Percentiles rank a stretch among this genome's conserved stretches.
phyloP scores from a whole-genome alignment of 2,797 vertebrate genomes.

The Spinus olivaceus region DNA sequence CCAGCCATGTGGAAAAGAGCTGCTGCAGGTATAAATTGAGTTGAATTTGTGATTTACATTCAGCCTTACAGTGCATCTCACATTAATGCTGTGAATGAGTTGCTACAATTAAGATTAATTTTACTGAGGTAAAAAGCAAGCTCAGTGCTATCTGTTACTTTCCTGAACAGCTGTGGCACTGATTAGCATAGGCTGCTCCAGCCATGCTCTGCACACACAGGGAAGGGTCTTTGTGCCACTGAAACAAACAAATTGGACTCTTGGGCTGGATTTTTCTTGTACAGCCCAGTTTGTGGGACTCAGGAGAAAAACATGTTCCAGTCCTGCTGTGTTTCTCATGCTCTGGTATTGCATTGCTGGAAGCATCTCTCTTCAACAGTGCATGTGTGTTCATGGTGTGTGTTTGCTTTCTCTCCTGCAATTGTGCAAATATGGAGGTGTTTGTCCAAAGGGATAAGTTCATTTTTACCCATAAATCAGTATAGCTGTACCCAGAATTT shows the following conservation, averaged over 20 bases:
- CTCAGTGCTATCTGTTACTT: slow-evolving; percentile 22
- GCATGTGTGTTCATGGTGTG: rapidly evolving
- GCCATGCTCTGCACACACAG: background rate
- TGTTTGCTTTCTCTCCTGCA: background rate
- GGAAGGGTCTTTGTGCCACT: background rate
- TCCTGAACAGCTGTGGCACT: background rate
- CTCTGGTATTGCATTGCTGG: background rate
- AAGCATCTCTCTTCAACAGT: background rate
- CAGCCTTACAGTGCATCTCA: slow-evolving; percentile 19
- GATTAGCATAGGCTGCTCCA: background rate
- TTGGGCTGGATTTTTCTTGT: background rate
- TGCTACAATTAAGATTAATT: slow-evolving; percentile 65
- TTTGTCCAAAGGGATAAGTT: background rate
- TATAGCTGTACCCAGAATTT: background rate
- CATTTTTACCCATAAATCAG: background rate
- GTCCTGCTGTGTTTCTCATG: background rate
- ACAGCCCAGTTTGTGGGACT: background rate
- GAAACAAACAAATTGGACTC: background rate
- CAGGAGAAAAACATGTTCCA: background rate
- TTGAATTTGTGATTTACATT: slow-evolving; percentile 43
- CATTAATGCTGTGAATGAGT: slow-evolving; percentile 10
- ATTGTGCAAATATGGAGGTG: background rate
- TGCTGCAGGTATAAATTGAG: slow-evolving; percentile 42
- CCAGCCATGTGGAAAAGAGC: background rate
- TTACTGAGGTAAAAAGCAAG: slow-evolving; percentile 25